A percentile compares a stretch with the other conserved stretches of the same genome.
Conservation (phyloP, 1,140 invertebrate genomes). For the Zaprionus vittiger region DNA sequence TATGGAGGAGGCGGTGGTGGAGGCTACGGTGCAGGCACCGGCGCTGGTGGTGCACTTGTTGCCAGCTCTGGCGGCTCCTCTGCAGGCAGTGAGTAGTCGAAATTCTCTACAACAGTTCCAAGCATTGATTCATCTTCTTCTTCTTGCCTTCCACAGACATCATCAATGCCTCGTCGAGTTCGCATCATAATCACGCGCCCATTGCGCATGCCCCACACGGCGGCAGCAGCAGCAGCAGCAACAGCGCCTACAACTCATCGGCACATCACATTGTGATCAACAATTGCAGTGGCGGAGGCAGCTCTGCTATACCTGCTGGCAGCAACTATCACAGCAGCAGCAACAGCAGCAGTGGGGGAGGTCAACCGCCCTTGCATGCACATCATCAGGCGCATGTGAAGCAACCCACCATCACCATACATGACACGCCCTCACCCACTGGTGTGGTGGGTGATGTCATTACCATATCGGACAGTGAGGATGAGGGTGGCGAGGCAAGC, state of each 20-base stretch:
- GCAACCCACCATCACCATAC: slow-evolving; percentile 91
- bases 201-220: slow-evolving; percentile 60
- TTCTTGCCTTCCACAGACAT: slow-evolving; percentile 61
- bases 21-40: slow-evolving; percentile 46
- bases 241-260: slow-evolving; percentile 52
- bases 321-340: slow-evolving; percentile 59
- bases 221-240: slow-evolving; percentile 49
- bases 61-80: slow-evolving; percentile 72
- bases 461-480: slow-evolving; percentile 98
- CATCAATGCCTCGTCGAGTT: slow-evolving; percentile 67
- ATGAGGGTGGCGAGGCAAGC: slow-evolving; percentile 88
- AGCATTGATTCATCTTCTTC: neutral
- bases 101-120: neutral
- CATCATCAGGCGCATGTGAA: slow-evolving; percentile 73
- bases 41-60: slow-evolving; percentile 58
- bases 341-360: neutral
- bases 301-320: slow-evolving; percentile 45
- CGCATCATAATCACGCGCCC: slow-evolving; percentile 70
- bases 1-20: slow-evolving; percentile 54
- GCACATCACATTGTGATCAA: slow-evolving; percentile 73
- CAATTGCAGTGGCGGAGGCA: slow-evolving; percentile 59
- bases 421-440: slow-evolving; percentile 96
- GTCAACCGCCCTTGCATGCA: slow-evolving; percentile 63
- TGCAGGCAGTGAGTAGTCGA: slow-evolving; percentile 63
- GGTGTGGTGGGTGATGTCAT: slow-evolving; percentile 90